Evolutionary conservation across 2,888 invertebrate species (phyloP).

Genomic region (Ecdyonurus torrentis): DNA sequence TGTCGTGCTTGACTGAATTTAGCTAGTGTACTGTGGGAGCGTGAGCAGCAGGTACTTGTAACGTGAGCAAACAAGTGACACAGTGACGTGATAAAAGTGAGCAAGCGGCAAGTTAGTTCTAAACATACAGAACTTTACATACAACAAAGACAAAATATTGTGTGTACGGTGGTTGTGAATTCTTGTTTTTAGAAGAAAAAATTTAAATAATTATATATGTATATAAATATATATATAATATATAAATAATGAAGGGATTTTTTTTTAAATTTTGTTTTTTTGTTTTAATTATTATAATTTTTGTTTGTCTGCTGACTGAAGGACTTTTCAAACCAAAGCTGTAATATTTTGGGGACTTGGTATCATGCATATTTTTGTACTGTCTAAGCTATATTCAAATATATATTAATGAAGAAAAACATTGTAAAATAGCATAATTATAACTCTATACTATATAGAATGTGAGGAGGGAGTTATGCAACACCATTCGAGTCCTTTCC

Average conservation of each 20-base stretch:
- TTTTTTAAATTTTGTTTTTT: background rate
- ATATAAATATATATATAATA: background rate
- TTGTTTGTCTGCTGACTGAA: slow-evolving; percentile 1
- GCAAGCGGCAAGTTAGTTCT: background rate
- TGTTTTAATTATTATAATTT: background rate
- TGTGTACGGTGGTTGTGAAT: slow-evolving; percentile 1
- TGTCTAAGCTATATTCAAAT: background rate
- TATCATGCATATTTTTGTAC: slow-evolving; percentile 1
- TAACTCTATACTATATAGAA: background rate
- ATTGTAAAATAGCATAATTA: background rate
- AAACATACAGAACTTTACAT: background rate
- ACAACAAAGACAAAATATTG: background rate
- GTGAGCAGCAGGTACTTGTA: too few relatives aligned
- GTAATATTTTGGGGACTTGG: background rate
- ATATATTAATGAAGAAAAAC: background rate
- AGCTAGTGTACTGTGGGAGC: background rate
- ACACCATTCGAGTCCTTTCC: background rate
- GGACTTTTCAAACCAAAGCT: slow-evolving; percentile 2
- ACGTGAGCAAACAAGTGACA: too few relatives aligned
- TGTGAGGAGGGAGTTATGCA: background rate
- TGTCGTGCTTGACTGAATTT: background rate
- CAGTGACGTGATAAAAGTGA: too few relatives aligned
- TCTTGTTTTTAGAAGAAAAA: background rate
- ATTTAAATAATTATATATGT: background rate
- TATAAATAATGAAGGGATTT: background rate